These are phyloP conservation scores for Ranitomeya imitator DNA, from an alignment of 2,113 vertebrate species.

Conservation along the genomic window DNA sequence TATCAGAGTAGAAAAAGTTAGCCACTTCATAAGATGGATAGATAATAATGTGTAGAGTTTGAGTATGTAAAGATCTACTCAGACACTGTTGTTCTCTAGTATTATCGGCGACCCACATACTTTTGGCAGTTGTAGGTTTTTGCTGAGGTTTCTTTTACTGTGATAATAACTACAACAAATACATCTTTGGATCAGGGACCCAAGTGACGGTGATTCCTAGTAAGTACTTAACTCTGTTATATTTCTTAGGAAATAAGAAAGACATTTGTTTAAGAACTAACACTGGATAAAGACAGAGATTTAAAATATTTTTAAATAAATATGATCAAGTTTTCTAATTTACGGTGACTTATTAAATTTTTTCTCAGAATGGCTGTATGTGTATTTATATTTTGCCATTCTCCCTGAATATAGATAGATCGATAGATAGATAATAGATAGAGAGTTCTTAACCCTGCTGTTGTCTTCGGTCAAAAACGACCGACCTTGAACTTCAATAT, in stretches of 20 bases:
- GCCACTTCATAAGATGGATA: background rate
- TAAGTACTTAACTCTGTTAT: background rate
- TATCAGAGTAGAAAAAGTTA: too few species aligned
- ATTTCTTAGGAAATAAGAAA: background rate
- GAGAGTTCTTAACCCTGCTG: too few species aligned
- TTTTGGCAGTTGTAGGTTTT: background rate
- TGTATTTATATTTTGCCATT: too few species aligned
- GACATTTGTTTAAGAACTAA: background rate
- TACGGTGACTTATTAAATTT: background rate
- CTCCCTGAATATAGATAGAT: too few species aligned
- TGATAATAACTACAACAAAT: constrained; percentile 38
- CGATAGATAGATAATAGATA: background rate
- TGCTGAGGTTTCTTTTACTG: constrained; percentile 7
- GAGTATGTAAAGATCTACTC: background rate
- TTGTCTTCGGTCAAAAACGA: too few species aligned
- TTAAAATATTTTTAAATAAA: background rate
- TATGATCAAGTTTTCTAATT: background rate
- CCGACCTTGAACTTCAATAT: too few species aligned
- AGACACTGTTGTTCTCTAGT: background rate
- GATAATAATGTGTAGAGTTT: background rate
- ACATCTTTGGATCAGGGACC: constrained; percentile 5
- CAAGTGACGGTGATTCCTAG: constrained; percentile 5
- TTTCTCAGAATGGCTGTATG: too few species aligned
- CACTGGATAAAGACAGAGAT: background rate
- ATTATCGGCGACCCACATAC: background rate